phyloP scores from a whole-genome alignment of 2,113 vertebrate genomes.

The Thymallus thymallus region DNA sequence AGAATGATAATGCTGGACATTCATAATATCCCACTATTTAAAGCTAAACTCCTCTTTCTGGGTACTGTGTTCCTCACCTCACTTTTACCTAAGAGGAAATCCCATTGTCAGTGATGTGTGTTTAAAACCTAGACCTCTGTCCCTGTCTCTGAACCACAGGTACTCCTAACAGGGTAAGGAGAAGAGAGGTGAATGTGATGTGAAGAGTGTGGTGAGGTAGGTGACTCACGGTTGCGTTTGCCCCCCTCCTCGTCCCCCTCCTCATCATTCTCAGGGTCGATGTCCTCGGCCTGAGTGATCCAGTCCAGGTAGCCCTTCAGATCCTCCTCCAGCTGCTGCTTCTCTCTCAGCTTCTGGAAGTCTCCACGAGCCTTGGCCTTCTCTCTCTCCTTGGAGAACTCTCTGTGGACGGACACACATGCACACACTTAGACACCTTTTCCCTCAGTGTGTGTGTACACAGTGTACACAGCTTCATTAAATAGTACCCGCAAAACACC shows the following conservation, averaged over 20 bases:
- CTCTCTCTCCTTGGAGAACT: constrained; percentile 98
- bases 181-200: not conserved
- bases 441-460: not conserved
- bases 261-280: constrained; percentile 94
- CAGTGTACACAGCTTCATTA: too few relatives aligned
- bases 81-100: too few relatives aligned
- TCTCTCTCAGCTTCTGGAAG: constrained; percentile 96
- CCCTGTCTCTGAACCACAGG: not conserved
- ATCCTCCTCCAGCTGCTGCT: constrained; percentile 96
- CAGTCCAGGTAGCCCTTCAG: constrained; percentile 96
- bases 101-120: not conserved
- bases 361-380: constrained; percentile 97
- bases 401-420: constrained; percentile 69
- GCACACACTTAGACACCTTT: not conserved
- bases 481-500: too few relatives aligned
- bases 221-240: constrained; percentile 89
- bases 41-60: too few relatives aligned
- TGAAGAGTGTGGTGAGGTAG: not conserved
- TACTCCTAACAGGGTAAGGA: too few relatives aligned
- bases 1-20: too few relatives aligned
- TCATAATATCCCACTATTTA: too few relatives aligned
- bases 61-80: too few relatives aligned
- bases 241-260: constrained; percentile 87
- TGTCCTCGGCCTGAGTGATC: constrained; percentile 98
- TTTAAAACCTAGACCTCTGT: not conserved